Percentiles rank a stretch among this genome's conserved stretches.
phyloP scores from a whole-genome alignment of 2,888 invertebrate genomes.

The Hypercompe scribonia region DNA sequence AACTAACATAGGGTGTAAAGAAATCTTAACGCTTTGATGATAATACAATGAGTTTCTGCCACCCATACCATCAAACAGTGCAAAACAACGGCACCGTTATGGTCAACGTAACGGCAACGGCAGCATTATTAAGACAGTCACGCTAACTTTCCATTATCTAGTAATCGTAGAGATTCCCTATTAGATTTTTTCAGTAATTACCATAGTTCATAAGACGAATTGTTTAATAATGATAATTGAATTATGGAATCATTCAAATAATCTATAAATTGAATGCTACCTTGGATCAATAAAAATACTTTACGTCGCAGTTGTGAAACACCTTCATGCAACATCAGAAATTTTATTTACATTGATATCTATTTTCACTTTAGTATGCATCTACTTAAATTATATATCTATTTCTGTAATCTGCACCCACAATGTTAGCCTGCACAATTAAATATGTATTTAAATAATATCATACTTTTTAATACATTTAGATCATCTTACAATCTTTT shows the following conservation, averaged over 20 bases:
- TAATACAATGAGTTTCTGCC: constrained; percentile 28
- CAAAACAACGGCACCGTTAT: constrained; percentile 11
- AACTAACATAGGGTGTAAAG: constrained; percentile 26
- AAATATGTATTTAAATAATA: too few species aligned
- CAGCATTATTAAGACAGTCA: constrained; percentile 13
- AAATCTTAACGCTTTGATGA: constrained; percentile 25
- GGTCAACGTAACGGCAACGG: too few species aligned
- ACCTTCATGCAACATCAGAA: too few species aligned
- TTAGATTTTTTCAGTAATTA: not conserved
- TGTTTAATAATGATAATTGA: not conserved
- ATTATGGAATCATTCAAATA: not conserved
- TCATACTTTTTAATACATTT: too few species aligned
- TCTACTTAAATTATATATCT: too few species aligned
- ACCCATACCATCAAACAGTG: constrained; percentile 16
- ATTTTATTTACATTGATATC: not conserved
- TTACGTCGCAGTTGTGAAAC: not conserved
- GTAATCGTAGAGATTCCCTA: not conserved
- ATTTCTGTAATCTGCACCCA: too few species aligned
- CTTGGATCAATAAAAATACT: too few species aligned
- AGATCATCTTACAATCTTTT: too few species aligned
- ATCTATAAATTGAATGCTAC: not conserved
- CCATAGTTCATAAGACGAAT: not conserved
- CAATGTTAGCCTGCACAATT: too few species aligned
- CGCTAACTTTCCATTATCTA: constrained; percentile 23
- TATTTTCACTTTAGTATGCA: too few species aligned